Evolutionary conservation across 2,888 invertebrate genomes (phyloP).

Genomic region (Cryptus viduatorius): DNA sequence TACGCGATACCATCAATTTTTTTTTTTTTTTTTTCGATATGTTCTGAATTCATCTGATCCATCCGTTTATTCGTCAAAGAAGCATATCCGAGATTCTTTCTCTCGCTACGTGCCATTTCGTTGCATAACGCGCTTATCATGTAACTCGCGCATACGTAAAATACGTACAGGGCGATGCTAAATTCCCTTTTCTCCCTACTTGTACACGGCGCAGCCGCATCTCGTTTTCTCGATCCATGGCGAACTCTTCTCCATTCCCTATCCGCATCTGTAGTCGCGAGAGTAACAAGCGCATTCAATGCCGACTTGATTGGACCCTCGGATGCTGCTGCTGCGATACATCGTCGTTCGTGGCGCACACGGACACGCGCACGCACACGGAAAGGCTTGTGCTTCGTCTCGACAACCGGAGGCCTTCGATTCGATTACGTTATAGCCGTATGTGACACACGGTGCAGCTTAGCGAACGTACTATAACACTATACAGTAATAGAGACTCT

Average conservation of each 20-base stretch:
- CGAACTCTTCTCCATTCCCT: constrained; percentile 24
- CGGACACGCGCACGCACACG: not conserved
- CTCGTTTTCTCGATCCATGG: constrained; percentile 1
- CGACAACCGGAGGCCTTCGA: constrained; percentile 64
- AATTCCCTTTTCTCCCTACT: constrained; percentile 31
- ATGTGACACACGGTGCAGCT: constrained; percentile 51
- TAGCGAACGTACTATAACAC: constrained; percentile 8
- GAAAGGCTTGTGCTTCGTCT: constrained; percentile 11
- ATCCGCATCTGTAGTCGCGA: constrained; percentile 49
- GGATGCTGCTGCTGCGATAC: constrained; percentile 69
- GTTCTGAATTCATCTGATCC: not conserved
- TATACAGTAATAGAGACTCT: not conserved
- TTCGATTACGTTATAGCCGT: constrained; percentile 68
- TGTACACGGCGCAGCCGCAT: constrained; percentile 7
- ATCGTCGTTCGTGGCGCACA: constrained; percentile 47
- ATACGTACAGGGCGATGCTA: constrained; percentile 23
- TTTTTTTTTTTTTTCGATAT: not conserved
- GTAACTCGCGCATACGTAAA: constrained; percentile 49
- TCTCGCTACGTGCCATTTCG: constrained; percentile 65
- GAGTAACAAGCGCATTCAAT: constrained; percentile 81
- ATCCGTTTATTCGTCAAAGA: not conserved
- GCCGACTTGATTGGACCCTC: constrained; percentile 80
- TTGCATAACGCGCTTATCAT: constrained; percentile 74
- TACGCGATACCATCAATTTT: too few relatives aligned
- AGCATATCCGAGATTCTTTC: constrained; percentile 23